A percentile compares a stretch with the other conserved stretches of the same genome.
Evolutionary conservation across 2,888 invertebrate species (phyloP).

Genomic region (Stenurella melanura): DNA sequence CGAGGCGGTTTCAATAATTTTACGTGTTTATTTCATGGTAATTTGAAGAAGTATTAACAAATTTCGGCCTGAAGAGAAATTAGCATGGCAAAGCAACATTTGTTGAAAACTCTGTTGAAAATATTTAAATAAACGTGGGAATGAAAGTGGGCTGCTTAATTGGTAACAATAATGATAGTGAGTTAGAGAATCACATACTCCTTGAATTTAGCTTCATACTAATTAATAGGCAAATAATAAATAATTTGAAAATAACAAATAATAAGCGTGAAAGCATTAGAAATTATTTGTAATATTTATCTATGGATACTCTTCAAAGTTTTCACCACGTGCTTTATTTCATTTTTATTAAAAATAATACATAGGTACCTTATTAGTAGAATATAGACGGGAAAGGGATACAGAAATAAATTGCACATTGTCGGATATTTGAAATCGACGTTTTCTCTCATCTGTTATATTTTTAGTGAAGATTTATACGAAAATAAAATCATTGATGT

Average conservation of each 20-base stretch:
- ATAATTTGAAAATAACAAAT: not conserved
- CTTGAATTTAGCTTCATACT: not conserved
- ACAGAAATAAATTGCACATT: too few species aligned
- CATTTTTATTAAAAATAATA: not conserved
- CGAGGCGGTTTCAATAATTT: not conserved
- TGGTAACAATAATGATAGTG: not conserved
- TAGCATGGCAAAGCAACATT: not conserved
- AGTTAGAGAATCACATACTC: not conserved
- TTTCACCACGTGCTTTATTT: not conserved
- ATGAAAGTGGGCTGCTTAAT: not conserved
- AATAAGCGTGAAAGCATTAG: not conserved
- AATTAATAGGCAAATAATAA: not conserved
- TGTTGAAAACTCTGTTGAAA: not conserved
- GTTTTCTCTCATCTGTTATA: too few species aligned
- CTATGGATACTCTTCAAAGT: not conserved
- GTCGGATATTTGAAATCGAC: too few species aligned
- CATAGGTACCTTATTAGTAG: too few species aligned
- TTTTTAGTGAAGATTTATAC: too few species aligned
- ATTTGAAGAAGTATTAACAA: not conserved
- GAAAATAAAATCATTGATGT: too few species aligned
- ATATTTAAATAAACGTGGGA: conserved; percentile 6
- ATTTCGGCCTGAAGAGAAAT: not conserved
- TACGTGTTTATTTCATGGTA: not conserved
- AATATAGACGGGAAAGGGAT: too few species aligned
- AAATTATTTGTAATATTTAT: not conserved